A percentile compares a stretch with the other conserved stretches of the same genome.
Evolutionary conservation across 2,797 vertebrate genomes (phyloP).

Genomic region (Neosilurus hyrtlii): DNA sequence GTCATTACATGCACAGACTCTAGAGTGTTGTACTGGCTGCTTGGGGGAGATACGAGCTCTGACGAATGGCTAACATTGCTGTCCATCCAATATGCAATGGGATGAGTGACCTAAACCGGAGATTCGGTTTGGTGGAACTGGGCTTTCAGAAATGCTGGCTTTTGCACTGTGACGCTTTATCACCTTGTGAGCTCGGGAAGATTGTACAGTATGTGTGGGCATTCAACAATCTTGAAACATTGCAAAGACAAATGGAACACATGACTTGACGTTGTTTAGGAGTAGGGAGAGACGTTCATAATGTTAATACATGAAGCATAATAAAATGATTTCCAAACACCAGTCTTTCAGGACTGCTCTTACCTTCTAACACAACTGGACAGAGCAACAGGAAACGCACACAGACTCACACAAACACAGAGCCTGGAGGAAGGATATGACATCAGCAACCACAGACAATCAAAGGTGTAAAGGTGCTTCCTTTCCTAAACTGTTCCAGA

Average conservation of each 20-base stretch:
- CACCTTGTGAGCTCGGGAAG: not conserved
- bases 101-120: constrained; percentile 72
- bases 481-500: constrained; percentile 91
- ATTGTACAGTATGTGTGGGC: not conserved
- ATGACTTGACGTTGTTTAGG: not conserved
- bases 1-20: constrained; percentile 75
- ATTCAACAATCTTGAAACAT: not conserved
- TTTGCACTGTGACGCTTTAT: not conserved
- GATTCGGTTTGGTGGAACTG: constrained; percentile 61
- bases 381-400: constrained; percentile 89
- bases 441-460: constrained; percentile 89
- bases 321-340: not conserved
- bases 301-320: not conserved
- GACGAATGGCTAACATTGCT: constrained; percentile 68
- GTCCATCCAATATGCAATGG: constrained; percentile 42
- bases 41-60: constrained; percentile 71
- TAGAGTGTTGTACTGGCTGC: constrained; percentile 71
- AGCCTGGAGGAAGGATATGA: constrained; percentile 84
- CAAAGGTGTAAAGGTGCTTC: constrained; percentile 95
- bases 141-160: constrained; percentile 45
- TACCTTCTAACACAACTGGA: constrained; percentile 65
- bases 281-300: not conserved
- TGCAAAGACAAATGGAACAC: not conserved
- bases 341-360: constrained; percentile 4
- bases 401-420: constrained; percentile 54